Evolutionary conservation across 2,797 vertebrate species (phyloP).

Genomic region (Neolamprologus multifasciatus): DNA sequence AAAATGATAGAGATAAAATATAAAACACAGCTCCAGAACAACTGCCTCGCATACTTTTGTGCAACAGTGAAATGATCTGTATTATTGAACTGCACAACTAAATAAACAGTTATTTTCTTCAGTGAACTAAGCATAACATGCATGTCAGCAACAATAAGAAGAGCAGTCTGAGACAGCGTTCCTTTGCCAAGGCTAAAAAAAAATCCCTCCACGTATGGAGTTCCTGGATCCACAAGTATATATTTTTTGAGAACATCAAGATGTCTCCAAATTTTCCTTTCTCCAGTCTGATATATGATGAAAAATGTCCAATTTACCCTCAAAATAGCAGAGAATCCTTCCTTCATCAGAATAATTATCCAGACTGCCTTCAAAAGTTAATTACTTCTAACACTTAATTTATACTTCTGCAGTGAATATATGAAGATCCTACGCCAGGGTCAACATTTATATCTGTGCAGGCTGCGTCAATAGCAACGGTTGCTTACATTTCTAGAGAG

Average conservation of each 20-base stretch:
- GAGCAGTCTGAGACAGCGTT: neutral
- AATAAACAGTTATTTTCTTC: neutral
- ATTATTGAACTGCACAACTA: neutral
- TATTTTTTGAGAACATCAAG: neutral
- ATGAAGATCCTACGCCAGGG: neutral
- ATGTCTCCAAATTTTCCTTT: neutral
- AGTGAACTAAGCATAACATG: neutral
- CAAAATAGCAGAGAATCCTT: neutral
- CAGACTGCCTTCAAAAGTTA: neutral
- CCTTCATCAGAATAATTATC: neutral
- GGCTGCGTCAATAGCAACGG: neutral
- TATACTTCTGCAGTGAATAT: neutral
- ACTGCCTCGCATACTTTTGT: neutral
- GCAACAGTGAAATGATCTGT: neutral
- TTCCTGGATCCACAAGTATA: neutral
- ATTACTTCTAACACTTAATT: neutral
- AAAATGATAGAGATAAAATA: neutral
- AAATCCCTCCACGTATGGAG: neutral
- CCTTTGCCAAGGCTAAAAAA: neutral
- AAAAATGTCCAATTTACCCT: neutral
- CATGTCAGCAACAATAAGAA: neutral
- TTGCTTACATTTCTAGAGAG: neutral
- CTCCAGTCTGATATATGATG: neutral
- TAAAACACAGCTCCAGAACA: neutral
- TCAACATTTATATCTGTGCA: neutral